phyloP scores from a whole-genome alignment of 2,888 invertebrate species.

The Belgica antarctica region DNA sequence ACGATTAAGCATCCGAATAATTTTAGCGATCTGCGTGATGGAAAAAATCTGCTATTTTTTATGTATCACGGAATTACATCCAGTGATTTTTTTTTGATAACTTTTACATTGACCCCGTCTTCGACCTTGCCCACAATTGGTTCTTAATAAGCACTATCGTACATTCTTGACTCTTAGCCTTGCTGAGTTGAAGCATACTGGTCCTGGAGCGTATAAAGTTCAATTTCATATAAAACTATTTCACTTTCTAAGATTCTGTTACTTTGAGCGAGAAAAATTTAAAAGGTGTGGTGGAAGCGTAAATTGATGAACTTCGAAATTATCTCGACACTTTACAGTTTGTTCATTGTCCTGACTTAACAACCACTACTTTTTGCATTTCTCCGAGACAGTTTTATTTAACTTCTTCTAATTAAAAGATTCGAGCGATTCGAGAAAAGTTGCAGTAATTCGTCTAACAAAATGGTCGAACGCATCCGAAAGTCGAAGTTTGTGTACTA shows the following conservation, averaged over 20 bases:
- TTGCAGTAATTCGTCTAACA: neutral
- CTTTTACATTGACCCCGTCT: conserved; percentile 40
- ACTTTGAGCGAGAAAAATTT: conserved; percentile 30
- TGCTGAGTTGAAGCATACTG: no score
- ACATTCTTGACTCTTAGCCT: no score
- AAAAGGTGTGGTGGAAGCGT: conserved; percentile 39
- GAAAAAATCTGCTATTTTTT: neutral
- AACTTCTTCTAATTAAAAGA: neutral
- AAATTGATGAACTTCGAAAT: neutral
- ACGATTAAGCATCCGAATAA: no score
- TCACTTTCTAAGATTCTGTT: neutral
- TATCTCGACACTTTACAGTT: neutral
- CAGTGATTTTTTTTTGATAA: conserved; percentile 30
- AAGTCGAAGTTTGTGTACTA: neutral
- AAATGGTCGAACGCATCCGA: neutral
- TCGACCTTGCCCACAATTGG: conserved; percentile 38
- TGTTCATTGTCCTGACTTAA: neutral
- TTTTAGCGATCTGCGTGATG: neutral
- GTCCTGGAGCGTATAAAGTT: neutral
- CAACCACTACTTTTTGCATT: neutral
- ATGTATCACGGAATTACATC: no score
- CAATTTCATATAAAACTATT: neutral
- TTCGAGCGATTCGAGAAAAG: conserved; percentile 13
- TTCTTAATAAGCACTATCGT: conserved; percentile 29
- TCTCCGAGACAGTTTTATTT: conserved; percentile 4